Evolutionary conservation across 2,888 invertebrate genomes (phyloP), one percentile per base, ranked within the genome.

Genomic region (Polyommatus iphigenia): DNA sequence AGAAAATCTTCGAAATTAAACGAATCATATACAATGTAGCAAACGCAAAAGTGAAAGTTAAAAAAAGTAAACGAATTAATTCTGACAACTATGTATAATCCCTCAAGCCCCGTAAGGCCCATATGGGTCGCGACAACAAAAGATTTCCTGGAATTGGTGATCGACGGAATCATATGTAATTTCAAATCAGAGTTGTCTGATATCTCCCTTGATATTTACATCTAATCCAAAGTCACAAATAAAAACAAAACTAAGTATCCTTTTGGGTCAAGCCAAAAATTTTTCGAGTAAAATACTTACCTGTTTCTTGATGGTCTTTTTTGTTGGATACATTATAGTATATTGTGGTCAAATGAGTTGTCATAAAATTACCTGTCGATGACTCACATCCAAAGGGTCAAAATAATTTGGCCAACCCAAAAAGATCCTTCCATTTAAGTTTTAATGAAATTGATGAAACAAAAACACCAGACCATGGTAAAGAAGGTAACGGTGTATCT

Each of bases 401-500:
- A 54, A 75, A 73, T 67, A 46, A 73, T 72, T 72, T 46, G 2
- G 46, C 72, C 50, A 29, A 50, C 67, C 59, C 24, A 76, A 76
- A 76, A 77, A 15, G 41, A 62, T 62, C 54, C 50, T 29, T 54
- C 36, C 71, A 36, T 78, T 78, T 77, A 79, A 62, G 46, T 73
- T 54, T 77, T 78, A 73, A 77, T 77, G 73, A 81, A 79, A 77
- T 77, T 57, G 57, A 76, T 78, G 24, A 76, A 82, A 82, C 82
- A 82, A 82, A 82, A 83, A 84, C 84, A 85, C 82, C 79, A 84
- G 82, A 79, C 81, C 83, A 84, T 85, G 87, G 87, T 88, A 87
- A 83, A 83, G 81, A 84, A 88, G 83, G 85, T 93, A 93, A 93
- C 93, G 91, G 92, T 91, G 89, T 89, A 90, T 85, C 87, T 85